phyloP scores from a whole-genome alignment of 2,113 vertebrate species.

The Prionailurus bengalensis region DNA sequence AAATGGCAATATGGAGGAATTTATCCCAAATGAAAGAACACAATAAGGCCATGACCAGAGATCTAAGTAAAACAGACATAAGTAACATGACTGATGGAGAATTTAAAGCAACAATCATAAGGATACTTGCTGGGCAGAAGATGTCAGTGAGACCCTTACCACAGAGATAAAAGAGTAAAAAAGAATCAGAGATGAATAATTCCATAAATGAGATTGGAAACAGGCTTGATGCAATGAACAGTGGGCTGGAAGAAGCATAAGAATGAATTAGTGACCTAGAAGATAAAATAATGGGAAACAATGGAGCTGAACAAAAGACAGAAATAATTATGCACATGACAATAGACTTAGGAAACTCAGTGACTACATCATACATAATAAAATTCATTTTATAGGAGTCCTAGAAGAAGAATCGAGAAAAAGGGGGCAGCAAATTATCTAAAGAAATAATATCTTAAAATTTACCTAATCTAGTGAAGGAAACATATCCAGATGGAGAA shows the following conservation, averaged over 20 bases:
- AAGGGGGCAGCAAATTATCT: not conserved
- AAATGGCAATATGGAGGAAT: not conserved
- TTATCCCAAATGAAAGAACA: not conserved
- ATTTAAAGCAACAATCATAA: not conserved
- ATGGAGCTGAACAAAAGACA: not conserved
- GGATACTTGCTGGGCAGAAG: not conserved
- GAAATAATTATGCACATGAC: not conserved
- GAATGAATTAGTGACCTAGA: not conserved
- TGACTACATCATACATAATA: not conserved
- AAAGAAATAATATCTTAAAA: not conserved
- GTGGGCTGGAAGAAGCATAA: not conserved
- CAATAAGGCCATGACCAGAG: not conserved
- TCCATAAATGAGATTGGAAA: not conserved
- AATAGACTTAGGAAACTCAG: not conserved
- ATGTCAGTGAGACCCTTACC: not conserved
- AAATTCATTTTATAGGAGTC: not conserved
- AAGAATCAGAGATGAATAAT: not conserved
- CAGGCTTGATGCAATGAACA: not conserved
- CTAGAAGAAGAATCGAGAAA: not conserved
- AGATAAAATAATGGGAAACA: not conserved
- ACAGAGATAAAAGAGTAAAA: not conserved
- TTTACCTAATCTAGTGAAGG: not conserved
- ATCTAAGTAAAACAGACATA: not conserved
- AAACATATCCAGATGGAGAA: not conserved
- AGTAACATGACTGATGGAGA: not conserved